A percentile compares a stretch with the other conserved stretches of the same genome.
Conservation (phyloP, 2,888 invertebrate species). For the Pegoplata infirma region DNA sequence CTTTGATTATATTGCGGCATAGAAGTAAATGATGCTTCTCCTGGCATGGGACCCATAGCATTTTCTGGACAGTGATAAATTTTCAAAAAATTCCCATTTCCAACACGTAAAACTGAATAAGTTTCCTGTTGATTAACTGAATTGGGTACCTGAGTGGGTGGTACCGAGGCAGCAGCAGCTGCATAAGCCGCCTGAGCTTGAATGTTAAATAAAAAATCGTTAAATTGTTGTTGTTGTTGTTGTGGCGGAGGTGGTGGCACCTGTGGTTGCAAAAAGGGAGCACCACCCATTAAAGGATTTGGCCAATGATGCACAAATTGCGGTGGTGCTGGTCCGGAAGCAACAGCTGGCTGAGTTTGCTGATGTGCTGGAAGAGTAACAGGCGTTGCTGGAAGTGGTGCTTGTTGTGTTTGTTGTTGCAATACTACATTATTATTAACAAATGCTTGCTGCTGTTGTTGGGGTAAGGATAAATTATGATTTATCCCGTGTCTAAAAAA, state of each 20-base stretch:
- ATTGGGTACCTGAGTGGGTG: constrained; percentile 34
- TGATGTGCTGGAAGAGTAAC: constrained; percentile 45
- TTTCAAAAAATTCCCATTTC: constrained; percentile 77
- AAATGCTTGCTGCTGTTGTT: constrained; percentile 44
- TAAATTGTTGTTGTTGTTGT: constrained; percentile 68
- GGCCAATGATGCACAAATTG: constrained; percentile 59
- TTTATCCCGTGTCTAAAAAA: constrained; percentile 51
- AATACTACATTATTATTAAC: constrained; percentile 20
- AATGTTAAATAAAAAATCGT: constrained; percentile 71
- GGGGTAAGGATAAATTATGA: constrained; percentile 4
- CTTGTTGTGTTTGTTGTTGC: constrained; percentile 62
- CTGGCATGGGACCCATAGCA: constrained; percentile 55
- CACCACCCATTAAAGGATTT: constrained; percentile 48
- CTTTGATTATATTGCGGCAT: constrained; percentile 39
- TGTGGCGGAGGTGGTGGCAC: constrained; percentile 50
- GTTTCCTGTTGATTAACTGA: constrained; percentile 71
- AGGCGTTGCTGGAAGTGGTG: constrained; percentile 33
- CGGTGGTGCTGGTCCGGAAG: constrained; percentile 43
- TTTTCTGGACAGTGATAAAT: constrained; percentile 76
- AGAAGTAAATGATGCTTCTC: constrained; percentile 55
- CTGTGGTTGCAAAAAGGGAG: constrained; percentile 45
- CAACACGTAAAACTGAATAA: constrained; percentile 76
- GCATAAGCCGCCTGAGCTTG: constrained; percentile 65
- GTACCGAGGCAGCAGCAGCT: constrained; percentile 45
- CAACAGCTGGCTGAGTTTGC: constrained; percentile 57